A percentile compares a stretch with the other conserved stretches of the same genome.
phyloP scores from a whole-genome alignment of 2,797 vertebrate genomes.

The Adrianichthys oophorus region DNA sequence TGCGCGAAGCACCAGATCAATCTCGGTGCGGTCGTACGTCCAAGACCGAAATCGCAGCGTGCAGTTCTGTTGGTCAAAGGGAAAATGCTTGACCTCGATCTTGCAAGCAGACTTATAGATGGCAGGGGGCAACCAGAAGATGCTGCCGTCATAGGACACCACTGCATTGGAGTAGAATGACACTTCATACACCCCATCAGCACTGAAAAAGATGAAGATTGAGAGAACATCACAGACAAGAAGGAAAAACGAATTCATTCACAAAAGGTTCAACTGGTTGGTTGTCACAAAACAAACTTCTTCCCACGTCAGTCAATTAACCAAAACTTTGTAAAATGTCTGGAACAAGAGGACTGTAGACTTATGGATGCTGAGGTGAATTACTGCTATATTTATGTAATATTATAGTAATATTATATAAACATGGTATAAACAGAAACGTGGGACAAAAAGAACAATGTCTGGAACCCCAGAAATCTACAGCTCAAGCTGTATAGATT shows the following conservation, averaged over 20 bases:
- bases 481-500: slow-evolving; percentile 8
- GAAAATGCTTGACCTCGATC: slow-evolving; percentile 97
- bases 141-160: slow-evolving; percentile 92
- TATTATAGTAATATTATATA: no score
- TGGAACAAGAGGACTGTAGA: no score
- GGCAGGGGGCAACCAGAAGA: slow-evolving; percentile 95
- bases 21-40: slow-evolving; percentile 96
- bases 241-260: slow-evolving; percentile 1
- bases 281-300: not conserved
- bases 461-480: no score
- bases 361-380: no score
- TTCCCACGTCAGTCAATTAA: not conserved
- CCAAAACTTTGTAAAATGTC: no score
- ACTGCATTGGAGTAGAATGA: slow-evolving; percentile 97
- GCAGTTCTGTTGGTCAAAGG: slow-evolving; percentile 98
- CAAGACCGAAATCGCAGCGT: slow-evolving; percentile 96
- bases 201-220: slow-evolving; percentile 67
- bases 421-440: no score
- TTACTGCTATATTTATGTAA: no score
- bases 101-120: slow-evolving; percentile 98
- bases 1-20: slow-evolving; percentile 91
- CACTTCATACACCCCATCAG: slow-evolving; percentile 96
- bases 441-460: no score
- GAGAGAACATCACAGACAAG: slow-evolving; percentile 1
- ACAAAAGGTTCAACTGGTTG: not conserved